phyloP scores from a whole-genome alignment of 2,113 vertebrate species.

The Rhynchomys soricoides region DNA sequence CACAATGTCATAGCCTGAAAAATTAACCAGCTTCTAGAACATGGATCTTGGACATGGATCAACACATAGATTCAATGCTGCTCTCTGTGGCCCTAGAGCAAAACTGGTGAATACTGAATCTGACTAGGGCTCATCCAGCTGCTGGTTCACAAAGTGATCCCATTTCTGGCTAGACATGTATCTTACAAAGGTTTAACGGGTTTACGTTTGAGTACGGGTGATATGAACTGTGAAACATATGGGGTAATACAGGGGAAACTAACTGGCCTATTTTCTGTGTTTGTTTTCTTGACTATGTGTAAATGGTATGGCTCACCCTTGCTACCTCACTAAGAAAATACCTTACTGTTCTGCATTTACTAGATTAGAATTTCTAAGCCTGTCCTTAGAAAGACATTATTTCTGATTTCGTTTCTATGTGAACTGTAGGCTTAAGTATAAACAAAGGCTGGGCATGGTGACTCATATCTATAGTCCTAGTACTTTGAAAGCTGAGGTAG shows the following conservation, averaged over 20 bases:
- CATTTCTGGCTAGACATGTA: constrained; percentile 86
- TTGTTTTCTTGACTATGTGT: background rate
- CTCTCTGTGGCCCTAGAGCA: background rate
- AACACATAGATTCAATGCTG: background rate
- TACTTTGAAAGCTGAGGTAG: background rate
- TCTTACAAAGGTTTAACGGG: constrained; percentile 81
- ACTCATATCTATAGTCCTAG: background rate
- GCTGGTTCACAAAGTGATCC: constrained; percentile 88
- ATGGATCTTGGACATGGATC: background rate
- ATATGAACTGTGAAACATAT: background rate
- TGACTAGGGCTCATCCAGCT: constrained; percentile 83
- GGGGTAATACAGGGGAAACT: background rate
- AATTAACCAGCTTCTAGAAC: background rate
- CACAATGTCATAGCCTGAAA: background rate
- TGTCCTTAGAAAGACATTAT: constrained; percentile 87
- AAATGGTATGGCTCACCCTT: constrained; percentile 84
- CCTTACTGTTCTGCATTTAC: constrained; percentile 80
- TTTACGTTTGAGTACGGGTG: background rate
- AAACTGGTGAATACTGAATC: constrained; percentile 81
- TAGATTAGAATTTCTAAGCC: constrained; percentile 85
- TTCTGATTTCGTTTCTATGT: constrained; percentile 88
- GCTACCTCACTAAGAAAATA: constrained; percentile 89
- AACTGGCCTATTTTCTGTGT: background rate
- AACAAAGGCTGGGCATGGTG: background rate
- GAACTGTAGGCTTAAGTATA: constrained; percentile 75